Evolutionary conservation across 2,888 invertebrate genomes (phyloP), one percentile per base, ranked within the genome.

Genomic region (Sacculina carcini): DNA sequence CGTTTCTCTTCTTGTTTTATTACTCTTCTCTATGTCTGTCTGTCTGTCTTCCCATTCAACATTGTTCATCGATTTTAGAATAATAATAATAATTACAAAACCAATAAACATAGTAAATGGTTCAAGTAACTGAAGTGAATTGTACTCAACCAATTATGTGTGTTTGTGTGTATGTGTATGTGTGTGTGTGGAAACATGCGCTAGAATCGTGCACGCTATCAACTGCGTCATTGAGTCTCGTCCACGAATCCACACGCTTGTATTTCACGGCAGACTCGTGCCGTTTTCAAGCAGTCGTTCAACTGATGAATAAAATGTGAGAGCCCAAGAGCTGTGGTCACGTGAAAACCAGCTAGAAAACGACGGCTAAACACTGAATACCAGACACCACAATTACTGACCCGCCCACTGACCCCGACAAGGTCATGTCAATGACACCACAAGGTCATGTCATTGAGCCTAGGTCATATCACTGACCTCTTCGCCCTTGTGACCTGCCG

Each of bases 401-500:
- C n/a, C n/a, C n/a, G n/a, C n/a, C n/a, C n/a, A n/a, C n/a, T n/a
- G n/a, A n/a, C n/a, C n/a, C n/a, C n/a, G n/a, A n/a, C n/a, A n/a
- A n/a, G n/a, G n/a, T n/a, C n/a, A n/a, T n/a, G n/a, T n/a, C n/a
- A n/a, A n/a, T n/a, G n/a, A n/a, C n/a, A n/a, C n/a, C n/a, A n/a
- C n/a, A n/a, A n/a, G n/a, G 3, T 23, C 14, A 32, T 19, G 47
- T 24, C 26, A 31, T 2, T 7, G 7, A n/a, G n/a, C n/a, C n/a
- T n/a, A n/a, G n/a, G n/a, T n/a, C n/a, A 16, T n/a, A 23, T 21
- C 40, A 26, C 52, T 68, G 59, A 77, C 78, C 73, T 86, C 86
- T 51, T 76, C 73, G 57, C 85, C 87, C 61, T 86, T 81, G 57
- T 89, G 86, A 62, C 83, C 81, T 19, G 90, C 89, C 55, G 84